A percentile compares a stretch with the other conserved stretches of the same genome.
Evolutionary conservation across 2,113 vertebrate genomes (phyloP).

Genomic region (Smithornis capensis): DNA sequence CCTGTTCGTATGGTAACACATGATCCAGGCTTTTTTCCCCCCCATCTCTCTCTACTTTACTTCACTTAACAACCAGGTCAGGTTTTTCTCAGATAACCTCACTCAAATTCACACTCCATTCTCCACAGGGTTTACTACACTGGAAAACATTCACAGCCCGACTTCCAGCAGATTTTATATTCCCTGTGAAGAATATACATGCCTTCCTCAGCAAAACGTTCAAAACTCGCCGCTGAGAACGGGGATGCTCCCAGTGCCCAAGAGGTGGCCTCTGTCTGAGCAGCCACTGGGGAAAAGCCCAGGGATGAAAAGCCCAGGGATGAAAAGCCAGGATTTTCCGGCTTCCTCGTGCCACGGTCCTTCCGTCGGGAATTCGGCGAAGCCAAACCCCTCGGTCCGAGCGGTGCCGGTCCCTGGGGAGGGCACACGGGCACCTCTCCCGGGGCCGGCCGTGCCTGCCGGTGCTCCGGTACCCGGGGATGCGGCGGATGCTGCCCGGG

Average conservation of each 20-base stretch:
- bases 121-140: not conserved
- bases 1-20: not conserved
- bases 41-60: not conserved
- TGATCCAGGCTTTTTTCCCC: not conserved
- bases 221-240: not conserved
- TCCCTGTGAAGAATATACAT: not conserved
- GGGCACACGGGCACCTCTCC: not conserved
- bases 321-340: not conserved
- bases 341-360: fast-evolving
- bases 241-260: fast-evolving
- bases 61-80: constrained; percentile 22
- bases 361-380: not conserved
- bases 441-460: not conserved
- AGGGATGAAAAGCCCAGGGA: not conserved
- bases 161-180: not conserved
- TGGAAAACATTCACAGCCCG: not conserved
- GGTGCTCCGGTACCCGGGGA: not conserved
- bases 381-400: fast-evolving
- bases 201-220: not conserved
- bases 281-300: not conserved
- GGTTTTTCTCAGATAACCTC: not conserved
- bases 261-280: fast-evolving
- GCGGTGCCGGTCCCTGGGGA: not conserved
- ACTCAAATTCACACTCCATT: not conserved
- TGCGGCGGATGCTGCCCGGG: not conserved